A percentile compares a stretch with the other conserved stretches of the same genome.
Conservation (phyloP, 2,113 vertebrate genomes). For the Megaleporinus macrocephalus region DNA sequence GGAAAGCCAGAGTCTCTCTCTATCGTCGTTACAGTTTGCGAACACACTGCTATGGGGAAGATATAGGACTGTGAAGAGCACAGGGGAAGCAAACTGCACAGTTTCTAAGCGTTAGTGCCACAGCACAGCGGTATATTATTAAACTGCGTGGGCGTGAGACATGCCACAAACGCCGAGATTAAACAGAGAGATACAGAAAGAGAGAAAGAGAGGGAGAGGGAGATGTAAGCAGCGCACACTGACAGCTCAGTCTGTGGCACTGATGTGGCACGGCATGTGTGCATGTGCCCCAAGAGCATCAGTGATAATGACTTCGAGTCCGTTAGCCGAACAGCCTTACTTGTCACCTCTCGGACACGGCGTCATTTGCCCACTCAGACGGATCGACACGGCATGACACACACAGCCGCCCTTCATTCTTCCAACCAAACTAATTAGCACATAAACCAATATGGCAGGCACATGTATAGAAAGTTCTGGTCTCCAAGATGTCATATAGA, state of each 20-base stretch:
- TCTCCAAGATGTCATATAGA: neutral
- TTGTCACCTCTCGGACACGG: constrained; percentile 23
- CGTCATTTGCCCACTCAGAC: constrained; percentile 15
- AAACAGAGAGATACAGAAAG: constrained; percentile 15
- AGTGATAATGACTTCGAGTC: constrained; percentile 41
- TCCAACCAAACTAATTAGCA: neutral
- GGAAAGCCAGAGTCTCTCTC: neutral
- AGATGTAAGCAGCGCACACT: constrained; percentile 36
- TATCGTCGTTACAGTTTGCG: neutral
- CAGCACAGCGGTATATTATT: constrained; percentile 46
- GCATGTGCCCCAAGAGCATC: constrained; percentile 5
- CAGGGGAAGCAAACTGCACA: constrained; percentile 4
- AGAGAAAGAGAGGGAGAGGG: constrained; percentile 23
- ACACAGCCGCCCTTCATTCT: neutral
- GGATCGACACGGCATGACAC: neutral
- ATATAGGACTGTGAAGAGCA: neutral
- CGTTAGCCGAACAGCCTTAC: constrained; percentile 6
- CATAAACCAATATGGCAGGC: neutral
- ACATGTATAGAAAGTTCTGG: neutral
- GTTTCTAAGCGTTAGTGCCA: constrained; percentile 26
- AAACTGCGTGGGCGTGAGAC: constrained; percentile 38
- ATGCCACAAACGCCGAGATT: constrained; percentile 10
- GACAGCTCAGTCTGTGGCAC: constrained; percentile 29
- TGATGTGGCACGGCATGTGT: constrained; percentile 3
- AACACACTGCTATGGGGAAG: neutral